Evolutionary conservation across 2,113 vertebrate genomes (phyloP).

Genomic region (Noctilio leporinus): DNA sequence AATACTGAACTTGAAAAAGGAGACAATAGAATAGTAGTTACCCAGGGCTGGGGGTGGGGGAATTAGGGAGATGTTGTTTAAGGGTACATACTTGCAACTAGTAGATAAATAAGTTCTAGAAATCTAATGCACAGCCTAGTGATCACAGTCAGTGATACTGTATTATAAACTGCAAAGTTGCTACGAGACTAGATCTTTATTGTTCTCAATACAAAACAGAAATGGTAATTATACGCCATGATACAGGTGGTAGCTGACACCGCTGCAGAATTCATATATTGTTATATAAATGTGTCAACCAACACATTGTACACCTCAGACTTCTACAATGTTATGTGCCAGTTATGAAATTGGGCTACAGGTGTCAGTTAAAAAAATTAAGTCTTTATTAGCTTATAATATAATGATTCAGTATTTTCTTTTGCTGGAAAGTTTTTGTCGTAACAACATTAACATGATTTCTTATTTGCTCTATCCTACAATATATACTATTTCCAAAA

Average conservation of each 20-base stretch:
- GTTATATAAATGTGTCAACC: background rate
- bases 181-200: background rate
- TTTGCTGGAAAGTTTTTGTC: background rate
- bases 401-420: background rate
- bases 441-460: background rate
- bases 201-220: background rate
- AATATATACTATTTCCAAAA: background rate
- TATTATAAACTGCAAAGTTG: background rate
- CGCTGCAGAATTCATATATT: background rate
- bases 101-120: background rate
- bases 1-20: background rate
- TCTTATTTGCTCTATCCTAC: background rate
- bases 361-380: background rate
- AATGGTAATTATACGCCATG: background rate
- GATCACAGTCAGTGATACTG: background rate
- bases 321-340: background rate
- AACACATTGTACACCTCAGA: background rate
- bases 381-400: background rate
- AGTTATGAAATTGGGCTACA: too few species aligned
- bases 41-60: background rate
- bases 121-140: background rate
- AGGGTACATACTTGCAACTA: background rate
- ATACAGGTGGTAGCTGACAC: background rate
- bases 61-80: background rate
- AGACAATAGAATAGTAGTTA: background rate